phyloP scores from a whole-genome alignment of 2,888 invertebrate genomes.

The Caenorhabditis sp. region DNA sequence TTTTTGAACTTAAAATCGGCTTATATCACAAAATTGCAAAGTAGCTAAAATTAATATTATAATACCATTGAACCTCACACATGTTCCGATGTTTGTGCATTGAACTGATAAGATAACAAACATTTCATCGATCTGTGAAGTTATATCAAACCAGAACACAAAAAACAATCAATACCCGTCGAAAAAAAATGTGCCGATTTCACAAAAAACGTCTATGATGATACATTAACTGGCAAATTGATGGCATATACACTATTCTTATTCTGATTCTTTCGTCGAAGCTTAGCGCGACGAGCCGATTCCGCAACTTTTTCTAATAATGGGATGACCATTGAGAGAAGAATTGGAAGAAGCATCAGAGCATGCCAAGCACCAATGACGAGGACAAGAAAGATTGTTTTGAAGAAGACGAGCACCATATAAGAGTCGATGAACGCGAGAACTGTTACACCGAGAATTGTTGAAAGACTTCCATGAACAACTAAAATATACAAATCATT shows the following conservation, averaged over 20 bases:
- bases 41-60: too few species aligned
- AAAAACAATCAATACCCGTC: background rate
- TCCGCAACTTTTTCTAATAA: slow-evolving; percentile 49
- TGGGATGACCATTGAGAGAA: slow-evolving; percentile 65
- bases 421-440: slow-evolving; percentile 89
- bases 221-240: slow-evolving; percentile 55
- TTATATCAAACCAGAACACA: background rate
- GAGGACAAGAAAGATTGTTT: slow-evolving; percentile 88
- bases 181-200: background rate
- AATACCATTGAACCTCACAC: too few species aligned
- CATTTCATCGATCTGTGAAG: background rate
- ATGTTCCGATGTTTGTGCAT: background rate
- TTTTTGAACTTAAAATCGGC: too few species aligned
- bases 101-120: background rate
- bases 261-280: slow-evolving; percentile 23
- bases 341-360: slow-evolving; percentile 82
- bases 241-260: slow-evolving; percentile 55
- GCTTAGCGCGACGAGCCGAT: slow-evolving; percentile 14
- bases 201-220: slow-evolving; percentile 9
- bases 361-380: slow-evolving; percentile 82
- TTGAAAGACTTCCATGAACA: slow-evolving; percentile 88
- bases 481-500: slow-evolving; percentile 71
- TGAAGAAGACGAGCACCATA: slow-evolving; percentile 86
- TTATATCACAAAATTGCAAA: too few species aligned
- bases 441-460: slow-evolving; percentile 87